Percentiles rank a stretch among this genome's conserved stretches.
Evolutionary conservation across 2,888 invertebrate species (phyloP).

Genomic region (Sarcophaga carnaria): DNA sequence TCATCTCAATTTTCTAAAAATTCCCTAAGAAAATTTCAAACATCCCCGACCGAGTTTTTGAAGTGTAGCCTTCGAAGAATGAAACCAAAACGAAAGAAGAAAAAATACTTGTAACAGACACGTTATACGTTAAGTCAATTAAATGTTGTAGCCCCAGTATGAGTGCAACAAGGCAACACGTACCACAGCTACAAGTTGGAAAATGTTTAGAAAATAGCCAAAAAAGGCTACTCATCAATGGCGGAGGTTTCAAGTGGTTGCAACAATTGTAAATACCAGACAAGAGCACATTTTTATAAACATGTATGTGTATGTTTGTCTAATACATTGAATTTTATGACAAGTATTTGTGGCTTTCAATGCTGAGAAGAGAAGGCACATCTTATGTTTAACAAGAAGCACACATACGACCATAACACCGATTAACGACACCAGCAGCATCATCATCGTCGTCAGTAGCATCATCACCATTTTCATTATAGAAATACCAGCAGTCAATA

Average conservation of each 20-base stretch:
- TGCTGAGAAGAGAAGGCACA: too few species aligned
- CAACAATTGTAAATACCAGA: constrained; percentile 36
- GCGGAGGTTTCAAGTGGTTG: background rate
- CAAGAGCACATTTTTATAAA: constrained; percentile 16
- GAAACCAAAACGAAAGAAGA: too few species aligned
- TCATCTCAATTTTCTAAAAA: too few species aligned
- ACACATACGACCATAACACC: constrained; percentile 46
- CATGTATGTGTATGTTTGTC: background rate
- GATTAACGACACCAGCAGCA: constrained; percentile 16
- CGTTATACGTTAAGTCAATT: too few species aligned
- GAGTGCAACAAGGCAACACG: too few species aligned
- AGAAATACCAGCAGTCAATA: background rate
- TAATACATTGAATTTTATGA: background rate
- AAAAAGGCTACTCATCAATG: background rate
- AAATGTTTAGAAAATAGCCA: background rate
- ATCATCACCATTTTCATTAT: constrained; percentile 19
- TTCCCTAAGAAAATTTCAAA: too few species aligned
- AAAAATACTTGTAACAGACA: too few species aligned
- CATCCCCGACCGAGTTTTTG: too few species aligned
- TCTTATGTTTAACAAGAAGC: constrained; percentile 56
- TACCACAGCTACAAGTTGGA: too few species aligned
- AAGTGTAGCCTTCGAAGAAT: too few species aligned
- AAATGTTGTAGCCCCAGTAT: too few species aligned
- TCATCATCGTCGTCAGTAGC: background rate
- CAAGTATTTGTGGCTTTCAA: background rate